phyloP scores from a whole-genome alignment of 2,888 invertebrate species.

The Tineola bisselliella region DNA sequence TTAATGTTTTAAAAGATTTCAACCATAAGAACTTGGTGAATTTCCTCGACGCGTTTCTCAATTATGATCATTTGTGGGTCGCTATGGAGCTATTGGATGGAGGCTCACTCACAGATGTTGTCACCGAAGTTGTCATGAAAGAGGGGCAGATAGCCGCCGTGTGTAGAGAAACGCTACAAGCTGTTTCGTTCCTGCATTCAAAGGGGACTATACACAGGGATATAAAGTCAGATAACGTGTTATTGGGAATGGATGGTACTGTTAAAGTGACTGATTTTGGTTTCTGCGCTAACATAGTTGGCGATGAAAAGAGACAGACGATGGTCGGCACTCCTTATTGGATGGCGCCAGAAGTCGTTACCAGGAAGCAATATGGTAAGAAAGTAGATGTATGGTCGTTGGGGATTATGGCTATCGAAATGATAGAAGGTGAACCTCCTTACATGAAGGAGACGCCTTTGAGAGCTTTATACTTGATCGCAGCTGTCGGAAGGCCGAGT shows the following conservation, averaged over 20 bases:
- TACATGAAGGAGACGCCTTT: slow-evolving; percentile 95
- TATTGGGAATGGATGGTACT: slow-evolving; percentile 91
- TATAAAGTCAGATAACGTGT: slow-evolving; percentile 97
- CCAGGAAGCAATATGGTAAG: slow-evolving; percentile 92
- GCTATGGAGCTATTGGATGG: slow-evolving; percentile 96
- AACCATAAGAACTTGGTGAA: slow-evolving; percentile 96
- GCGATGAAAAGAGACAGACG: slow-evolving; percentile 94
- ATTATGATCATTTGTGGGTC: slow-evolving; percentile 93
- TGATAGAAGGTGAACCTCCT: slow-evolving; percentile 95
- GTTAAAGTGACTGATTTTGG: slow-evolving; percentile 97
- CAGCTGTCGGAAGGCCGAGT: slow-evolving; percentile 93
- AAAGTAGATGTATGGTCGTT: slow-evolving; percentile 95
- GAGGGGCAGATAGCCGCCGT: slow-evolving; percentile 97
- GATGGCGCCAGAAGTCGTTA: slow-evolving; percentile 98
- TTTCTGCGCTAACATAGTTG: slow-evolving; percentile 96
- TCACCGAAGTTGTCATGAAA: slow-evolving; percentile 96
- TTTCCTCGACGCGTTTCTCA: slow-evolving; percentile 92
- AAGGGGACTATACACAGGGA: slow-evolving; percentile 94
- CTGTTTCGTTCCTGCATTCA: slow-evolving; percentile 88
- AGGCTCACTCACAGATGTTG: slow-evolving; percentile 96
- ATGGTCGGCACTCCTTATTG: slow-evolving; percentile 99
- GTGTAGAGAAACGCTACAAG: slow-evolving; percentile 84
- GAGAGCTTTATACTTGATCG: slow-evolving; percentile 92
- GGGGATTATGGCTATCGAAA: slow-evolving; percentile 97
- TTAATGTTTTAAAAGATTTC: slow-evolving; percentile 89